These are phyloP conservation scores for Incurvaria masculella DNA, from an alignment of 2,888 invertebrate species.

Conservation along the genomic window DNA sequence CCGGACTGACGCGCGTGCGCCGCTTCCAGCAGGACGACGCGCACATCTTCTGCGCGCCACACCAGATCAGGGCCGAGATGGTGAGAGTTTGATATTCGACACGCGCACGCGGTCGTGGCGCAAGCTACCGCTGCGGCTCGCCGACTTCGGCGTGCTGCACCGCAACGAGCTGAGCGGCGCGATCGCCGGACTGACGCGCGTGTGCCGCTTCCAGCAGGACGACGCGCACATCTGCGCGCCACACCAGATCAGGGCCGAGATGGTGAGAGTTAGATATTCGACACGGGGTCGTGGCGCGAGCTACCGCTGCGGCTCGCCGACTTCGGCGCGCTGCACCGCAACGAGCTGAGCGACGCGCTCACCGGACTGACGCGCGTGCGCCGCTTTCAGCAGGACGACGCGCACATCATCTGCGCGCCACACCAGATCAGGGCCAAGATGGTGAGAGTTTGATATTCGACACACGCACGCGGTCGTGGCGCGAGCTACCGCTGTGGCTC, in stretches of 20 bases:
- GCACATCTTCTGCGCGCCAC: constrained; percentile 93
- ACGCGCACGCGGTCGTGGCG: constrained; percentile 93
- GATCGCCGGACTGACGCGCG: constrained; percentile 92
- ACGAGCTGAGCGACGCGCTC: no score
- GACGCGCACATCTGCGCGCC: constrained; percentile 96
- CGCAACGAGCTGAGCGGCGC: constrained; percentile 94
- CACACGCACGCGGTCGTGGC: constrained; percentile 75
- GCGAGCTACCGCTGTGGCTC: constrained; percentile 89
- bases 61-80: constrained; percentile 86
- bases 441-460: constrained; percentile 72
- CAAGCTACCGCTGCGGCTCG: constrained; percentile 90
- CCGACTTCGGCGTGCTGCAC: constrained; percentile 98
- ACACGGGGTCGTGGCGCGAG: no score
- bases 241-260: constrained; percentile 84
- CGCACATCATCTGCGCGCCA: no score
- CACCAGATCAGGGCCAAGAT: no score
- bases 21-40: constrained; percentile 99
- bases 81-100: constrained; percentile 76
- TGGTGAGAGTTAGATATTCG: no score
- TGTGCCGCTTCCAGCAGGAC: constrained; percentile 98
- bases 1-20: constrained; percentile 94
- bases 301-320: no score
- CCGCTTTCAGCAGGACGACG: no score
- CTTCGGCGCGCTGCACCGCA: no score
- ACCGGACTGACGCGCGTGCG: no score